Base-by-base conservation (phyloP, 2,888 invertebrate species). In the Orgyia antiqua region DNA sequence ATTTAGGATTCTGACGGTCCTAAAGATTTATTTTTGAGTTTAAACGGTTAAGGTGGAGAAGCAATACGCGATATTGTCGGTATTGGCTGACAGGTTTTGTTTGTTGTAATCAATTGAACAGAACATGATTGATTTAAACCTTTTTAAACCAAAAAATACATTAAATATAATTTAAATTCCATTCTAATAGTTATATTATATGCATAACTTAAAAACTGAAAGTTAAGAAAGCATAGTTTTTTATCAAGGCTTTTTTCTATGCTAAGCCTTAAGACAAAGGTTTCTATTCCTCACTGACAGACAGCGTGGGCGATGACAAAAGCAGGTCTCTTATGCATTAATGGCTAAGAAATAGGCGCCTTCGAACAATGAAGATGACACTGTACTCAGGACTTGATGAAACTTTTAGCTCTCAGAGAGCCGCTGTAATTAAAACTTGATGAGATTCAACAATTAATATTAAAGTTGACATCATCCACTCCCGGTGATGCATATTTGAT, bases 371-470 rank as follows among this genome's bases (percentile, higher is more conserved):
- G 67, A 64, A 61, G 57, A 59, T 47, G 44, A 43, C 54, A 50
- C 45, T 58, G 66, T 61, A 64, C 67, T 68, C 52, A 45, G 66
- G 60, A 59, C 58, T 52, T 62, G 58, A 70, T 70, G 67, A 68
- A 68, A 69, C 48, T 68, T 69, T 67, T 46, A 61, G 56, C 51
- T 46, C 36, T 32, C 19, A 36, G 42, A 42, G 40, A 48, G 34
- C 41, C 42, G 39, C 44, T 54, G 39, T 51, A 48, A 51, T 50
- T 47, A 45, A 43, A 36, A 49, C 30, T 17, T 35, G 31, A 36
- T 38, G 31, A 44, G 42, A 37, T 52, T 34, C 29, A 29, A 40
- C 26, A 36, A 36, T 46, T 45, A 38, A 43, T 43, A 36, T 36
- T 40, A 43, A 35, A 45, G 24, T 40, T 24, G 24, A 35, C 31